A percentile compares a stretch with the other conserved stretches of the same genome.
phyloP scores from a whole-genome alignment of 2,797 vertebrate species.

The Saxicola maurus region DNA sequence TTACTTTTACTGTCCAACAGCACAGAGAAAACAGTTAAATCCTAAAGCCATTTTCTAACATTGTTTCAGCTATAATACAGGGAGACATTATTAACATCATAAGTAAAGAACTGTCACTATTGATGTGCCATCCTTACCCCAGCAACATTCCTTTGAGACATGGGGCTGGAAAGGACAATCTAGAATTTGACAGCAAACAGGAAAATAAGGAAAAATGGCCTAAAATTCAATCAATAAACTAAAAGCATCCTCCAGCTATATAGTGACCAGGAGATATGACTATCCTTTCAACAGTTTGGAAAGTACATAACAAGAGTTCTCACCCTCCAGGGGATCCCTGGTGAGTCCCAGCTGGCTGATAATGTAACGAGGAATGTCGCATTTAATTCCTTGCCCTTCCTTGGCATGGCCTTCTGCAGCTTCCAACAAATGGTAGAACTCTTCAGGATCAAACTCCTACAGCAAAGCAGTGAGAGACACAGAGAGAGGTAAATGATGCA shows the following conservation, averaged over 20 bases:
- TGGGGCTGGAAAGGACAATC: neutral
- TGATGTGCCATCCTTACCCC: neutral
- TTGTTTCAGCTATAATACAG: neutral
- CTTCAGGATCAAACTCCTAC: constrained; percentile 96
- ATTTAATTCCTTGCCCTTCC: constrained; percentile 95
- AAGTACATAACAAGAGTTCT: constrained; percentile 28
- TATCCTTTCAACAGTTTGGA: neutral
- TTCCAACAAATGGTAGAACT: constrained; percentile 96
- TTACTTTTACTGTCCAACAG: neutral
- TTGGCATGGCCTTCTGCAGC: constrained; percentile 96
- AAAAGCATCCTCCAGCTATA: neutral
- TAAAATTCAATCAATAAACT: neutral
- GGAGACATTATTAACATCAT: constrained; percentile 28
- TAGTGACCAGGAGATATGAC: neutral
- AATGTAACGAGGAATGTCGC: constrained; percentile 94
- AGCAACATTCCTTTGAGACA: constrained; percentile 14
- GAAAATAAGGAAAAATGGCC: constrained; percentile 21
- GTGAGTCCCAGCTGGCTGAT: constrained; percentile 96
- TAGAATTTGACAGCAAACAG: neutral
- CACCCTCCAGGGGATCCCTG: constrained; percentile 93
- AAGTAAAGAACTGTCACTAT: constrained; percentile 47
- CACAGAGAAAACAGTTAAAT: neutral
- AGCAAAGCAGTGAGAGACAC: neutral
- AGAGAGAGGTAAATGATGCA: neutral
- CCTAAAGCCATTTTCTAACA: neutral